Evolutionary conservation across 2,888 invertebrate genomes (phyloP).

Genomic region (Habroteleia sp.): DNA sequence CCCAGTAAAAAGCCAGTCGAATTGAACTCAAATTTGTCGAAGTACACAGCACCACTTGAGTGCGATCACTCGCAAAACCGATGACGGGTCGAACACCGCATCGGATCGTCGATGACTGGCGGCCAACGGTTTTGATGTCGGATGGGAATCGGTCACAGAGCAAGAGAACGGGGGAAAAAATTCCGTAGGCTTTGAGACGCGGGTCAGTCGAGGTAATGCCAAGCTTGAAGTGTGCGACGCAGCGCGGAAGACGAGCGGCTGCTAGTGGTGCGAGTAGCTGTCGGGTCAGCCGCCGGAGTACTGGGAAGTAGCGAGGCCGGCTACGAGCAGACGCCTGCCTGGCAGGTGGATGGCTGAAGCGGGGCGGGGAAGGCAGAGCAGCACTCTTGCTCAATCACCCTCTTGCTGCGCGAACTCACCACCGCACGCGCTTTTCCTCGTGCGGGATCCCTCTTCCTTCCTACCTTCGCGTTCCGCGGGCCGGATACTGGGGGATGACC

Average conservation of each 20-base stretch:
- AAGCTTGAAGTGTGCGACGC: constrained; percentile 22
- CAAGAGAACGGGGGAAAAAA: neutral
- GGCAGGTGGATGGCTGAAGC: constrained; percentile 68
- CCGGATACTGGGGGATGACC: constrained; percentile 1
- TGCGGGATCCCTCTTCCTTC: constrained; percentile 31
- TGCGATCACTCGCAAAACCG: neutral
- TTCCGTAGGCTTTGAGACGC: neutral
- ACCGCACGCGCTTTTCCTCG: constrained; percentile 65
- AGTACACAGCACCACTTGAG: neutral
- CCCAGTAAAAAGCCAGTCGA: too few relatives aligned
- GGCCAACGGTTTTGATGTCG: too few relatives aligned
- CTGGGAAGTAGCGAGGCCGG: constrained; percentile 68
- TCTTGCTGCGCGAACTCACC: constrained; percentile 63
- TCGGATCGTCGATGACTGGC: too few relatives aligned
- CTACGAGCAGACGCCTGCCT: constrained; percentile 69
- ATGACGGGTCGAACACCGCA: too few relatives aligned
- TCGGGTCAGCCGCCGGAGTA: constrained; percentile 70
- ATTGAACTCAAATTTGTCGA: too few relatives aligned
- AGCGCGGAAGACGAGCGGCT: constrained; percentile 48
- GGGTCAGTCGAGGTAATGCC: too few relatives aligned
- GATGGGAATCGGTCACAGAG: neutral
- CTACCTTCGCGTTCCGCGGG: neutral
- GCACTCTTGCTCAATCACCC: constrained; percentile 47
- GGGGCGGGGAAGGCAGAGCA: constrained; percentile 68
- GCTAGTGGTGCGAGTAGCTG: constrained; percentile 51